phyloP scores from a whole-genome alignment of 2,888 invertebrate genomes.

The Andrena praecox region DNA sequence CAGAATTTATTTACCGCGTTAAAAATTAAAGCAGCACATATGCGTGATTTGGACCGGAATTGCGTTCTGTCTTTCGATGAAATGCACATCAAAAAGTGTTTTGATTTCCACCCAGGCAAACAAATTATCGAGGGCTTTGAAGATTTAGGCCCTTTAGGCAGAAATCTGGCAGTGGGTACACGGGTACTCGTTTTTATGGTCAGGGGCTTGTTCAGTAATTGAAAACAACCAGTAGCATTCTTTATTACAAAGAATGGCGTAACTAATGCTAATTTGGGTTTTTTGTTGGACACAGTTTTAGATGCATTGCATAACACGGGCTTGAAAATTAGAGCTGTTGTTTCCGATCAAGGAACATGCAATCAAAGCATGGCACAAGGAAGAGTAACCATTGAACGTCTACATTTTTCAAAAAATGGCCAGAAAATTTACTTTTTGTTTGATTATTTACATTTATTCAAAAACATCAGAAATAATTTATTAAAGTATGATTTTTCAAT shows the following conservation, averaged over 20 bases:
- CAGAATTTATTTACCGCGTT: too few species aligned
- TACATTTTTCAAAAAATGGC: not conserved
- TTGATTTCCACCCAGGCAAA: not conserved
- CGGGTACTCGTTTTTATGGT: not conserved
- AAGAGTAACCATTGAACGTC: not conserved
- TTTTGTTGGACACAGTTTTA: not conserved
- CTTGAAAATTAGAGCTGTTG: not conserved
- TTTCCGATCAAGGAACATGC: slow-evolving; percentile 4
- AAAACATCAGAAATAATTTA: too few species aligned
- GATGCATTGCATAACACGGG: not conserved
- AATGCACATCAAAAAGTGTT: slow-evolving; percentile 10
- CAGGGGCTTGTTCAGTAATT: not conserved
- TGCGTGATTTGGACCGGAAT: too few species aligned
- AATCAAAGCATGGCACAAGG: not conserved
- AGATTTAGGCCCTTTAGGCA: slow-evolving; percentile 2
- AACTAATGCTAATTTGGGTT: not conserved
- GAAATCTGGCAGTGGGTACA: not conserved
- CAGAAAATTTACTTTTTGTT: not conserved
- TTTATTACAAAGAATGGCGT: not conserved
- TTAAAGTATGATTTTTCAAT: too few species aligned
- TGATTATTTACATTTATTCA: too few species aligned
- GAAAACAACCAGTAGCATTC: slow-evolving; percentile 3
- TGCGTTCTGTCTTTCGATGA: not conserved
- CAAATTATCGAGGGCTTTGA: slow-evolving; percentile 4
- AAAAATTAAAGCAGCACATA: too few species aligned